These are phyloP conservation scores for Bradypus variegatus DNA, from an alignment of 2,797 vertebrate species.

Conservation along the genomic window DNA sequence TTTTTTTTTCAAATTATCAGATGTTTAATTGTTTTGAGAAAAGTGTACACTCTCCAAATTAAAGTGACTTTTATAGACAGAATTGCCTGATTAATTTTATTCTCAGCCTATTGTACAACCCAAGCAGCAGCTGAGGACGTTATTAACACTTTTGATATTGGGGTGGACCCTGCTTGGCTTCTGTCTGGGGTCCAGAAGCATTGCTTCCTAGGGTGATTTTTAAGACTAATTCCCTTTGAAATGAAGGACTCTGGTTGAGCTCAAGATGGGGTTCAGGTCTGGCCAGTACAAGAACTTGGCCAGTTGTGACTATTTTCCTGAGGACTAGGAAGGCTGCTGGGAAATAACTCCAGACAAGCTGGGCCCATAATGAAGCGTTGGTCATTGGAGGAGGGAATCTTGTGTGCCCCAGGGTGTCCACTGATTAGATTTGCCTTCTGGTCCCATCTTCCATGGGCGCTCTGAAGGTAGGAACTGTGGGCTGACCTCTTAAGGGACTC, in stretches of 20 bases:
- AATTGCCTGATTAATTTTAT: neutral
- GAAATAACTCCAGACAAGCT: neutral
- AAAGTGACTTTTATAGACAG: slow-evolving; percentile 12
- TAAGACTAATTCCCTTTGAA: neutral
- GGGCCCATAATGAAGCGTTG: neutral
- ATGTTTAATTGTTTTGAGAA: neutral
- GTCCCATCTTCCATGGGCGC: neutral
- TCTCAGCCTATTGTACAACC: neutral
- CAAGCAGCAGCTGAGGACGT: neutral
- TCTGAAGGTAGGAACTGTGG: too few species aligned
- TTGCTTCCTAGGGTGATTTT: neutral
- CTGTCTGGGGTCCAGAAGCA: neutral
- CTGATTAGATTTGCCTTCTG: neutral
- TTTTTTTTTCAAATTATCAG: neutral
- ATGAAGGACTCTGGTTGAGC: neutral
- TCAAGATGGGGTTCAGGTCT: neutral
- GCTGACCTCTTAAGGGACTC: neutral
- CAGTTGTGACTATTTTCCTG: too few species aligned
- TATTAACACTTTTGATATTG: neutral
- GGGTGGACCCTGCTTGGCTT: neutral
- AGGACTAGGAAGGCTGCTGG: neutral
- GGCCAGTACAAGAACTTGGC: neutral
- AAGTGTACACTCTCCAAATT: neutral
- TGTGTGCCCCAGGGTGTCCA: neutral
- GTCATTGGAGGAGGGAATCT: neutral